Evolutionary conservation across 2,888 invertebrate genomes (phyloP), one percentile per base, ranked within the genome.

Genomic region (Stenchaetothrips biformis): DNA sequence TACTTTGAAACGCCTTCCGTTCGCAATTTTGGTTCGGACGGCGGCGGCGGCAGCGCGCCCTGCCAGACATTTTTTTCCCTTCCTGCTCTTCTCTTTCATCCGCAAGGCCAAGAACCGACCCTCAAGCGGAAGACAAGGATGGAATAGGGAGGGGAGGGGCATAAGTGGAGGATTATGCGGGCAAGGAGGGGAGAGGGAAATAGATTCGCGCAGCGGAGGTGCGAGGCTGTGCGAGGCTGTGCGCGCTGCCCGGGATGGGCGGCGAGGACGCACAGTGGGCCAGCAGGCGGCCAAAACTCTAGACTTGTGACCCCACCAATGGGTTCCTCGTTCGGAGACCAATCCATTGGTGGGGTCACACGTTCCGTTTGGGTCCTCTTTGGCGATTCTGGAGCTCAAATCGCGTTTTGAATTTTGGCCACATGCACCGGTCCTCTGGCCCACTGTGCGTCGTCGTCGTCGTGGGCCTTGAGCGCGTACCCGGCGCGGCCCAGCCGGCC

Each of bases 141-240:
- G 67, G 25, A 74, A 74, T 21, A 74, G 67, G 67, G 37, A 37
- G 37, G 37, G 37, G 67, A 74, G 25, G 67, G 67, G 67, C 67
- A 74, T 74, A 74, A 74, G 67, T 74, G 67, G 67, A 21, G 25
- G 67, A 74, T 74, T 74, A 74, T 74, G 25, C 67, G 67, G 59
- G 59, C 6, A 16, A 13, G 59, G 16, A 13, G 18, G 59, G 18
- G 59, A 59, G 59, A 59, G 13, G 67, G 67, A 67, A 21, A 67
- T 67, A 21, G 67, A 67, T 67, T 67, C 67, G 21, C 67, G 67
- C 7, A 7, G n/a, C 53, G 53, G 53, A 53, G 53, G 16, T 53
- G 53, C 9, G 53, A 53, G 13, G 53, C 53, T 53, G n/a, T n/a
- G 6, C 18, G 18, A 62, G 59, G 13, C 9, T 16, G 16, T 2